These are phyloP conservation scores for Dromius quadrimaculatus DNA, from an alignment of 2,888 invertebrate genomes.

Conservation along the genomic window DNA sequence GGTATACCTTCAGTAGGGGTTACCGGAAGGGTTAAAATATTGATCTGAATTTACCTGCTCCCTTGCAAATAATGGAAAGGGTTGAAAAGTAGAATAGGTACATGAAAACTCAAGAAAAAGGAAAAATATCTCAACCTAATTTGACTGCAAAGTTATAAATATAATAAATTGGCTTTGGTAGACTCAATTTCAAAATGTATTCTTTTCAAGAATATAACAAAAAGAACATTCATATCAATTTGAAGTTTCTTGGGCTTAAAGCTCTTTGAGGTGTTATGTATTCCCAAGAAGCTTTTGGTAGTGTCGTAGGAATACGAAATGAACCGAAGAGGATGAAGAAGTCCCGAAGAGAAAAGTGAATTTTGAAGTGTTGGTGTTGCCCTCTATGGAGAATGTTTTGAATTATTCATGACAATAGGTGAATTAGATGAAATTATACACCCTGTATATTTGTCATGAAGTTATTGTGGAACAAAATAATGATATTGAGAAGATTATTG, in stretches of 20 bases:
- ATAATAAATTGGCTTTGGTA: too few species aligned
- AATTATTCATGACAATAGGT: conserved; percentile 48
- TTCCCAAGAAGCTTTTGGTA: conserved; percentile 28
- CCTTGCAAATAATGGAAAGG: conserved; percentile 4
- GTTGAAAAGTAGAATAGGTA: background rate
- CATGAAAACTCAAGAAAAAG: background rate
- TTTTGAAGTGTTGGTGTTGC: conserved; percentile 32
- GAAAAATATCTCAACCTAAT: conserved; percentile 14
- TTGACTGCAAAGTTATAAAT: too few species aligned
- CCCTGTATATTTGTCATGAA: conserved; percentile 3
- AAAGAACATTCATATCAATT: too few species aligned
- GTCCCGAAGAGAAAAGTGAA: conserved; percentile 36
- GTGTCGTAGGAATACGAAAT: conserved; percentile 42
- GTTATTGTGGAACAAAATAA: conserved; percentile 19
- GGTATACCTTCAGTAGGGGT: too few species aligned
- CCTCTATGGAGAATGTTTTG: conserved; percentile 30
- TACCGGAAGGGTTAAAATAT: conserved; percentile 27
- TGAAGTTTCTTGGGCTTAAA: too few species aligned
- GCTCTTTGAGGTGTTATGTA: conserved; percentile 25
- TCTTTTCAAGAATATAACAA: too few species aligned
- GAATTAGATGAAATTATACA: conserved; percentile 42
- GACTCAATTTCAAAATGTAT: too few species aligned
- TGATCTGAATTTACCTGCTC: conserved; percentile 15
- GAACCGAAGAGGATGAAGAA: conserved; percentile 28
- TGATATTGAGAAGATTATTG: too few species aligned